phyloP scores from a whole-genome alignment of 2,797 vertebrate genomes.

The Acanthis flammea region DNA sequence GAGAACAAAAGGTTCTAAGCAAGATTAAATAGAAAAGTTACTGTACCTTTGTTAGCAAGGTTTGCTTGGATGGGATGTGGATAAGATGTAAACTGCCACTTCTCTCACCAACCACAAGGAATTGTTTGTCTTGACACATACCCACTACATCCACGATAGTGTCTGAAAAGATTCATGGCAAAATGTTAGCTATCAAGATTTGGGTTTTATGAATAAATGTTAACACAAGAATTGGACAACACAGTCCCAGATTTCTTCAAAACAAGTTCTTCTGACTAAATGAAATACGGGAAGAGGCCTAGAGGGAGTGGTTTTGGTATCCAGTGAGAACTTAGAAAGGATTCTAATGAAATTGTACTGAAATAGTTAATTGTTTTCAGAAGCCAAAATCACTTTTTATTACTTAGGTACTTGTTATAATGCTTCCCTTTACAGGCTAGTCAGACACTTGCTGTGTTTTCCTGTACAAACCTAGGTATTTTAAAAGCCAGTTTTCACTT shows the following conservation, averaged over 20 bases:
- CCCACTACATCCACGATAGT: slow-evolving; percentile 87
- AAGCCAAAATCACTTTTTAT: background rate
- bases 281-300: background rate
- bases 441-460: background rate
- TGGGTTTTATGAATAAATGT: background rate
- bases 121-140: slow-evolving; percentile 85
- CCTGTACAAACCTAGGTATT: background rate
- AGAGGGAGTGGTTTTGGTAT: background rate
- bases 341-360: background rate
- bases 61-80: slow-evolving; percentile 87
- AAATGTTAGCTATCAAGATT: background rate
- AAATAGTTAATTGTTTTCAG: background rate
- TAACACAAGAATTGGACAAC: background rate
- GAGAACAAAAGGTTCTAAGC: background rate
- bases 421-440: background rate
- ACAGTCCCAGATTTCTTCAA: background rate
- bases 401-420: background rate
- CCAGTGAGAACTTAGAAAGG: background rate
- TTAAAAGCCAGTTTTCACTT: background rate
- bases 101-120: slow-evolving; percentile 92
- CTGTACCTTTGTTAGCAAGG: slow-evolving; percentile 87
- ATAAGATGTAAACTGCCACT: slow-evolving; percentile 91
- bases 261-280: background rate
- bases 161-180: slow-evolving; percentile 76
- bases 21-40: background rate